These are phyloP conservation scores for Chrysaora quinquecirrha DNA, from an alignment of 30 jellyfish, hydroid and myxozoan species.

Conservation along the genomic window DNA sequence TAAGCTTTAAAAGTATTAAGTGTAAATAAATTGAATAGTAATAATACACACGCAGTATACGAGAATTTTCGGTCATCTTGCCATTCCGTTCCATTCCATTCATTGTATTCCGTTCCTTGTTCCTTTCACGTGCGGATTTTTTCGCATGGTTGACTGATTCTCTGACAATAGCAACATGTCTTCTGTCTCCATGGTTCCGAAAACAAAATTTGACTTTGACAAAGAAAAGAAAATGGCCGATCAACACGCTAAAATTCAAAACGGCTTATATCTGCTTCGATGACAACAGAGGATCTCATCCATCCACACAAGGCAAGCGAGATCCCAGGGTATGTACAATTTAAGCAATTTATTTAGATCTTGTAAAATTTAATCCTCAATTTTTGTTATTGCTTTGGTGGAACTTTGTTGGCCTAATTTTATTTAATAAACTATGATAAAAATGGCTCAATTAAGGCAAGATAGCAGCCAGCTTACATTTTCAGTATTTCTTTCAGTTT, in stretches of 20 bases:
- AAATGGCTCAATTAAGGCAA: no score
- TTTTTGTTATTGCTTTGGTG: no score
- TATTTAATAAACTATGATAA: no score
- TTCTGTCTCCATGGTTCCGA: neutral
- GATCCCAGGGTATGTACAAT: slow-evolving; percentile 87
- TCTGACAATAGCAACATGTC: neutral
- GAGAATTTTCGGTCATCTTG: no score
- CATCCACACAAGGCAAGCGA: slow-evolving; percentile 89
- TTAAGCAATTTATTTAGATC: no score
- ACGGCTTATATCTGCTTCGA: slow-evolving; percentile 38
- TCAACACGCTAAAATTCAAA: neutral
- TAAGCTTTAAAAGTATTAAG: no score
- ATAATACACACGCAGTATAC: no score
- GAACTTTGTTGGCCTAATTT: no score
- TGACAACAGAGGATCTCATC: slow-evolving; percentile 82
- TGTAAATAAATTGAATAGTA: no score
- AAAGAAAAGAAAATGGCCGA: slow-evolving; percentile 58
- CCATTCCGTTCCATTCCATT: neutral
- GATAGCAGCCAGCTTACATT: no score
- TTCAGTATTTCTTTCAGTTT: no score
- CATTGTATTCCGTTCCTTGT: neutral
- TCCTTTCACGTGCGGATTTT: neutral
- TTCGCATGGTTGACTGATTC: slow-evolving; percentile 4
- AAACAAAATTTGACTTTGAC: slow-evolving; percentile 6
- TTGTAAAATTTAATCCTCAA: no score